These are phyloP conservation scores for Aphyosemion australe DNA, from an alignment of 2,113 vertebrate genomes.

Conservation along the genomic window DNA sequence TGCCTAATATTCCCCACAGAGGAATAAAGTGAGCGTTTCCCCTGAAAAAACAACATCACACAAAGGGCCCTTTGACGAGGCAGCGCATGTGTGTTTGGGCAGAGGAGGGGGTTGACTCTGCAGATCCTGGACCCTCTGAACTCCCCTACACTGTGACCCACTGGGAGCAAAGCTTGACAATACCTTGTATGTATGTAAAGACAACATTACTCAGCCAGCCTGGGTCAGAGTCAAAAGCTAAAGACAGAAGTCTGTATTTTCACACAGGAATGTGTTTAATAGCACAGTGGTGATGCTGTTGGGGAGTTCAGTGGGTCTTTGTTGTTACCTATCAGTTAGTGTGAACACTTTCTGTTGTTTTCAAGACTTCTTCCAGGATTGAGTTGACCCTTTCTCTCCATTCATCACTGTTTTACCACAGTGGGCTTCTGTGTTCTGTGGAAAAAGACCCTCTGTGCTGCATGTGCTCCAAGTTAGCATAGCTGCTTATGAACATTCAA, in stretches of 20 bases:
- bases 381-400: neutral
- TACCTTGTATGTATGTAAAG: constrained; percentile 54
- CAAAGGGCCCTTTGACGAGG: constrained; percentile 88
- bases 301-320: neutral
- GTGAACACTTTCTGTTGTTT: constrained; percentile 6
- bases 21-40: constrained; percentile 91
- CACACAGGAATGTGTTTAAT: constrained; percentile 9
- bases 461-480: neutral
- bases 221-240: constrained; percentile 18
- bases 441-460: constrained; percentile 1
- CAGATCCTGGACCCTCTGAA: constrained; percentile 68
- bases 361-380: constrained; percentile 13
- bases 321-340: constrained; percentile 3
- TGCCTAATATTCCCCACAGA: constrained; percentile 93
- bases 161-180: constrained; percentile 54
- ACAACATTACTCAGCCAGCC: constrained; percentile 45
- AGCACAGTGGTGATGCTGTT: constrained; percentile 20
- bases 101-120: constrained; percentile 34
- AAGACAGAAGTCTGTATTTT: constrained; percentile 8
- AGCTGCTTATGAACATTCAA: too few species aligned
- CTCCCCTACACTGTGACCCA: constrained; percentile 62
- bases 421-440: neutral
- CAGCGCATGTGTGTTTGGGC: constrained; percentile 35
- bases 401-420: constrained; percentile 6
- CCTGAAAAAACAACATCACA: constrained; percentile 87